Conservation (phyloP, 1,140 invertebrate genomes). For the Nymphalis io region DNA sequence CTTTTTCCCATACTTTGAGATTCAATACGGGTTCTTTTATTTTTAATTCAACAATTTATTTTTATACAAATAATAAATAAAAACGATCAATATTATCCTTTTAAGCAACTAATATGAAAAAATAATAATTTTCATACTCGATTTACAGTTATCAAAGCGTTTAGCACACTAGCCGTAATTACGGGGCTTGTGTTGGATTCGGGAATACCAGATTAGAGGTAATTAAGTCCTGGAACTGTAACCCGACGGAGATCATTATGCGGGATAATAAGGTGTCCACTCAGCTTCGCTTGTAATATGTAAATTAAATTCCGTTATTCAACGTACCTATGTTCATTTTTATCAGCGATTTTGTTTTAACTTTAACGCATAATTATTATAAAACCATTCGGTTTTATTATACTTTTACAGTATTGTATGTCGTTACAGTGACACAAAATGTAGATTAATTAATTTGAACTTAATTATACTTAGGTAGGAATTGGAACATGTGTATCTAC, state of each 20-base stretch:
- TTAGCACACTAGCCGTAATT: slow-evolving; percentile 53
- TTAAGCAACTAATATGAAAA: not conserved
- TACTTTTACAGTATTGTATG: too few species aligned
- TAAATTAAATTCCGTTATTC: slow-evolving; percentile 59
- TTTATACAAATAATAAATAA: not conserved
- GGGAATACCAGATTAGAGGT: slow-evolving; percentile 71
- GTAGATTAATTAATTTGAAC: too few species aligned
- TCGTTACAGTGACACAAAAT: too few species aligned
- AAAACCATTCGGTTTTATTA: too few species aligned
- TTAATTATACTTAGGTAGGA: too few species aligned
- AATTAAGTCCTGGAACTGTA: slow-evolving; percentile 70
- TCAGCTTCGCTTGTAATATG: slow-evolving; percentile 68
- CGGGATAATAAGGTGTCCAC: slow-evolving; percentile 74
- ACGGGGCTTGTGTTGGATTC: slow-evolving; percentile 50
- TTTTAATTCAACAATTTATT: not conserved
- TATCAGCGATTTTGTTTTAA: not conserved
- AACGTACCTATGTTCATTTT: slow-evolving; percentile 4
- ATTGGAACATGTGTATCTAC: too few species aligned
- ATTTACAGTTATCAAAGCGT: slow-evolving; percentile 28
- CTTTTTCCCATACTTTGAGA: not conserved
- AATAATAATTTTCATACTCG: slow-evolving; percentile 11
- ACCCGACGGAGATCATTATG: slow-evolving; percentile 61
- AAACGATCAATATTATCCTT: not conserved
- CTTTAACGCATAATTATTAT: too few species aligned
- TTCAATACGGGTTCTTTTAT: not conserved